Conservation (phyloP, 2,888 invertebrate species). For the Neocrepidodera transversa region DNA sequence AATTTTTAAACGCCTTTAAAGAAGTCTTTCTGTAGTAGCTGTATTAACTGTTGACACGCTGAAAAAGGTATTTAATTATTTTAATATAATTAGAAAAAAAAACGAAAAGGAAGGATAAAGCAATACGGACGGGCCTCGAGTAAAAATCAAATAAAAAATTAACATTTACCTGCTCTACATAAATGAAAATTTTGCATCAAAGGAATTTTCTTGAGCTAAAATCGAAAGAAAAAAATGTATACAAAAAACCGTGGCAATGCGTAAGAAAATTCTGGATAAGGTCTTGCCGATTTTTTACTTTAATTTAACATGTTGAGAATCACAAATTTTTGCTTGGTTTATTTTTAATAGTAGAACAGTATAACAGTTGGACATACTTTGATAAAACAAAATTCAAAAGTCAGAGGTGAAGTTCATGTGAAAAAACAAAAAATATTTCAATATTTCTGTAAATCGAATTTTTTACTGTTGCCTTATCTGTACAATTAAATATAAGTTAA, state of each 20-base stretch:
- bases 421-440: no score
- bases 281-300: neutral
- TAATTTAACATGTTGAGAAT: neutral
- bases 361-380: no score
- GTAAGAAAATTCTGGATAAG: neutral
- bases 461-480: no score
- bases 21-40: neutral
- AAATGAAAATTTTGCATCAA: conserved; percentile 23
- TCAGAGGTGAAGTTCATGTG: no score
- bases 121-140: neutral
- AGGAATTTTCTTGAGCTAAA: conserved; percentile 7
- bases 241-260: neutral
- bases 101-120: neutral
- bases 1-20: neutral
- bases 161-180: conserved; percentile 16
- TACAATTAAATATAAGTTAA: no score
- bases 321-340: no score
- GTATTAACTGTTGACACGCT: neutral
- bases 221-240: conserved; percentile 13
- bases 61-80: neutral
- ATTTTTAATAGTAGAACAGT: no score
- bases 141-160: conserved; percentile 21
- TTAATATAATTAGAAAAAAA: conserved; percentile 11
- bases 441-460: no score
- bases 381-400: no score